Evolutionary conservation across 2,797 vertebrate species (phyloP), one percentile per base, ranked within the genome.

Genomic region (Typhlichthys subterraneus): DNA sequence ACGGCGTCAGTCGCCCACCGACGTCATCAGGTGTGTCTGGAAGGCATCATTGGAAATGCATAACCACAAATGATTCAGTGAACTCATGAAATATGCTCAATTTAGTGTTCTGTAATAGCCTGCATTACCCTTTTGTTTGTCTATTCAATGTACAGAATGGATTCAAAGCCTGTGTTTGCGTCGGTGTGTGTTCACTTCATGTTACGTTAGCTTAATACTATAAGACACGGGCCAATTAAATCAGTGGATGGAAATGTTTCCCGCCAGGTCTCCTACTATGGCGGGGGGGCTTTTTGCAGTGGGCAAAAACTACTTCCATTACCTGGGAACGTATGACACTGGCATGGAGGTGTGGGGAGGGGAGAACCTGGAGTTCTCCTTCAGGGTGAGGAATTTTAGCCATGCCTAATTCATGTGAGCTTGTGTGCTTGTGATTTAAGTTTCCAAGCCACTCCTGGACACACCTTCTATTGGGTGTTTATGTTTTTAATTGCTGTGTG

Each of bases 281-380:
- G 98, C 98, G 58, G 97, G 98, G 33, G 97, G 98, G 19, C 88
- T 99, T 70, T 99, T 99, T 91, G 93, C 95, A 59, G 94, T 99
- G 68, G 92, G 82, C 77, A 99, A 95, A 84, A 94, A 88, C 59
- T 99, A 99, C 80, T 99, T 99, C 88, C 93, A 94, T 56, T 96
- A 99, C 85, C 91, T 99, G 79, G 98, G 98, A 67, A 97, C 97
- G 0, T 99, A 99, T 49, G 98, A 99, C 82, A 96, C 94, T n/a
- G 97, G 97, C 79, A 99, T 99, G 98, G 97, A 99, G 93, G 96
- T 99, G 46, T 99, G 97, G 98, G 98, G 98, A 66, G 98, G 98
- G 88, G 98, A 99, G 90, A 99, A 99, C 85, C 93, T 99, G 75
- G 98, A 99, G 80, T 97, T 99, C 78, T 99, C 98, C 57, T 99